Evolutionary conservation across 2,797 vertebrate species (phyloP).

Genomic region (Manis javanica): DNA sequence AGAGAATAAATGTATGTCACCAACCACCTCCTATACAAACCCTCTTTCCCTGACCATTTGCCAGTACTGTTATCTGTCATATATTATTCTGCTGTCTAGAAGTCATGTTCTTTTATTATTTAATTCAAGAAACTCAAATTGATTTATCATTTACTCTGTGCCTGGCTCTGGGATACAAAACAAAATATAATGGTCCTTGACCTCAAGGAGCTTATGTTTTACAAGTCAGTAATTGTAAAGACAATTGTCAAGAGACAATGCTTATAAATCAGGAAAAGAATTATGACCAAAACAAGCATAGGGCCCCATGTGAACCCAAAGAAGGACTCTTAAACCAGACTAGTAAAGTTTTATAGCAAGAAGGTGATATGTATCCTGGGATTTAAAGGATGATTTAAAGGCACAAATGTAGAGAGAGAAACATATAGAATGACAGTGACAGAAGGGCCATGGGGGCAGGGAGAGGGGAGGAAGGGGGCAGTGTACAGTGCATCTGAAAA

Average conservation of each 20-base stretch:
- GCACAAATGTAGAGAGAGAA: not conserved
- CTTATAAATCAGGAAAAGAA: conserved; percentile 5
- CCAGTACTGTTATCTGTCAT: not conserved
- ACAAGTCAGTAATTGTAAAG: not conserved
- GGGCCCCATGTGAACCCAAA: not conserved
- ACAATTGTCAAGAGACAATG: not conserved
- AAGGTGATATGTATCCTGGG: not conserved
- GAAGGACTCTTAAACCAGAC: not conserved
- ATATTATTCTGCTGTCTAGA: not conserved
- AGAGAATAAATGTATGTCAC: not conserved
- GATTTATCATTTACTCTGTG: not conserved
- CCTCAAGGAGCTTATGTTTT: not conserved
- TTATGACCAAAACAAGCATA: not conserved
- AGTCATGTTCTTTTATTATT: not conserved
- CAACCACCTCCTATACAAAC: not conserved
- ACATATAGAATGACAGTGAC: not conserved
- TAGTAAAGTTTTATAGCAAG: not conserved
- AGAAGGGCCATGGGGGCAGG: not conserved
- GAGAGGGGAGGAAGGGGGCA: too few species aligned
- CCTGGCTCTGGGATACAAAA: not conserved
- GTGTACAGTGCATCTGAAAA: not conserved
- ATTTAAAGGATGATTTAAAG: not conserved
- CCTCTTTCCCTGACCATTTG: not conserved
- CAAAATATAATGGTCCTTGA: not conserved
- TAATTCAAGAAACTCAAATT: not conserved